Evolutionary conservation across 2,113 vertebrate genomes (phyloP), one percentile per base, ranked within the genome.

Genomic region (Vireo altiloquus): DNA sequence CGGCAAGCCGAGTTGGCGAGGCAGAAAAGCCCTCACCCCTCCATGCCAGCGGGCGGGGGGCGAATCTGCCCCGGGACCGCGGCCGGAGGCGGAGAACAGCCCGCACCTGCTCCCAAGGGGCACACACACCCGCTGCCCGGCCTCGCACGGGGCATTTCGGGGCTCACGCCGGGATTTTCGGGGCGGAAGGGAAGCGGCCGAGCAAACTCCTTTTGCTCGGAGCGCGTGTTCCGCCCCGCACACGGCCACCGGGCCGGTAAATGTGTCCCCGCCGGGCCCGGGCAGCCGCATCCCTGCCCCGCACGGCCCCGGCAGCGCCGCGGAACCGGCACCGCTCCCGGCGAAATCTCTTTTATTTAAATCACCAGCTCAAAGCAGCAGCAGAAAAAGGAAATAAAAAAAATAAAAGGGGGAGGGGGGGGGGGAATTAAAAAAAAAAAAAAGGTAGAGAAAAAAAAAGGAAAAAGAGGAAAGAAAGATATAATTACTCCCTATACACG

Each of bases 91-190:
- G 20, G 64, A 14, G 31, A 56, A 14, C n/a, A 13, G 35, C 60
- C 27, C 8, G 95, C 95, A 96, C 95, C 95, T 96, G 92, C 84
- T 65, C 7, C 70, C 54, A 1, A 7, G n/a, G 15, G 90, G 33
- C 49, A 47, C 25, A 3, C 5, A 9, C 49, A 5, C 4, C 7
- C 2, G 50, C 23, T 2, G 27, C 25, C 13, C 3, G 33, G 11
- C 35, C 49, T 54, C 8, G 3, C 28, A 1, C 1, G 21, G 49
- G 31, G 10, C 50, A 3, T 3, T 4, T 3, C 50, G 9, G 3
- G 1, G 35, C 49, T 44, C 49, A 3, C 10, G 4, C 4, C 35
- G 9, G 39, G 20, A 12, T 27, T 64, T 18, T 65, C 8, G 47
- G 44, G 6, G 11, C 0, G 49, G 17, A 7, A 19, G 15, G 44